Evolutionary conservation across 2,113 vertebrate genomes (phyloP), one percentile per base, ranked within the genome.

Genomic region (Scartelaos histophorus): DNA sequence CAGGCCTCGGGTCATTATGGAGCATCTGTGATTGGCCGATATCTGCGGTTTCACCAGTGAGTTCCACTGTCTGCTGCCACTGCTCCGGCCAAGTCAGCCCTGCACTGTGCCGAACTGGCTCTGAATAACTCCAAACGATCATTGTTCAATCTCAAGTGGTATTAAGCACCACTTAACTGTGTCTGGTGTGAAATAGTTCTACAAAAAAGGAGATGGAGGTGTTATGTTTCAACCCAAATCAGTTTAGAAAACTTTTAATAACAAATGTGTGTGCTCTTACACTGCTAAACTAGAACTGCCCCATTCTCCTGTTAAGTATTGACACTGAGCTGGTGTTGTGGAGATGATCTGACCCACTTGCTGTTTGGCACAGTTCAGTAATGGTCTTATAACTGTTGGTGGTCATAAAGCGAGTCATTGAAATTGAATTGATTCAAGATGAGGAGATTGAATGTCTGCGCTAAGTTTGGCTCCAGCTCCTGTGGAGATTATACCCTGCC

Each of bases 401-500:
- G 56, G 13, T 58, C 21, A 58, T 58, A 34, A 34, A 61, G 58
- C 10, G 24, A 61, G 29, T 3, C 7, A 3, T 61, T 17, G 17
- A 45, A 46, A 53, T 70, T 86, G 76, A 70, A 54, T 84, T 74
- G 25, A 76, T 85, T 73, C 82, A 2, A 71, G 49, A 71, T 73
- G 51, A 76, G 69, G 75, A 79, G 64, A 82, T 74, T 74, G 34
- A 61, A 83, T 86, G 82, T 84, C 66, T 85, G 70, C 25, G 82
- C 80, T 75, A 69, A 75, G 75, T 74, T 80, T 47, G 72, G 78
- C 69, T 64, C 67, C 54, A 62, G 80, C 84, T 84, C 79, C 70
- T 71, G 73, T 71, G 66, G 61, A 87, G 85, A 89, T 91, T 88
- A 89, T 66, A 83, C 83, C 64, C 83, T 88, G 87, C 86, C 83